phyloP scores from a whole-genome alignment of 1,140 invertebrate species.

The Stenopsyche tienmushanensis region DNA sequence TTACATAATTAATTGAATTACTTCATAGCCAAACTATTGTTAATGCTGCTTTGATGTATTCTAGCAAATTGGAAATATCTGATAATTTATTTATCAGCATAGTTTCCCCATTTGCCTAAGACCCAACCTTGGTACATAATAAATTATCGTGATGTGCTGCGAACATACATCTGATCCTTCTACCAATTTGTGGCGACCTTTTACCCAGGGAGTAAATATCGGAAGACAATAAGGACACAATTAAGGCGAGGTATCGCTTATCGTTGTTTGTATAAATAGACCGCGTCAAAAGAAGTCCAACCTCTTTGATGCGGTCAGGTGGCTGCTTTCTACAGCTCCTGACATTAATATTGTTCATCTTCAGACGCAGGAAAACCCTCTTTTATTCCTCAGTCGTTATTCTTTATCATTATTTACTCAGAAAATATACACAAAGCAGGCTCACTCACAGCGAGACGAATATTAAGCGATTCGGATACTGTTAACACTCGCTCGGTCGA shows the following conservation, averaged over 20 bases:
- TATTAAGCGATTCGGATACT: not conserved
- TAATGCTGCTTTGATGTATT: no score
- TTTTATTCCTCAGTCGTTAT: not conserved
- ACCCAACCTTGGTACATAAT: no score
- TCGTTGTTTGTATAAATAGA: not conserved
- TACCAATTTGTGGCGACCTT: not conserved
- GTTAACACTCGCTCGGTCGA: not conserved
- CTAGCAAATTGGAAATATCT: no score
- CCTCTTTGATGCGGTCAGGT: constrained; percentile 37
- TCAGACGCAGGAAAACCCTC: not conserved
- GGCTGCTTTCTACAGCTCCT: constrained; percentile 10
- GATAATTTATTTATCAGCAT: no score
- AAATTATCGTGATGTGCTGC: no score
- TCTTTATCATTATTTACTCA: not conserved
- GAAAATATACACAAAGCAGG: not conserved
- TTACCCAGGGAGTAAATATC: not conserved
- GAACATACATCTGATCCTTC: no score
- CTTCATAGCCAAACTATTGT: no score
- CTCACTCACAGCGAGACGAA: not conserved
- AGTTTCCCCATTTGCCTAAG: no score
- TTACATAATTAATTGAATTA: no score
- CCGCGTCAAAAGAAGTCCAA: constrained; percentile 18
- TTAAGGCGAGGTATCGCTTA: not conserved
- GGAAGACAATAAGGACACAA: not conserved
- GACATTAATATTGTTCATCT: constrained; percentile 36